phyloP scores from a whole-genome alignment of 2,888 invertebrate species.

The Chloroclysta siterata region DNA sequence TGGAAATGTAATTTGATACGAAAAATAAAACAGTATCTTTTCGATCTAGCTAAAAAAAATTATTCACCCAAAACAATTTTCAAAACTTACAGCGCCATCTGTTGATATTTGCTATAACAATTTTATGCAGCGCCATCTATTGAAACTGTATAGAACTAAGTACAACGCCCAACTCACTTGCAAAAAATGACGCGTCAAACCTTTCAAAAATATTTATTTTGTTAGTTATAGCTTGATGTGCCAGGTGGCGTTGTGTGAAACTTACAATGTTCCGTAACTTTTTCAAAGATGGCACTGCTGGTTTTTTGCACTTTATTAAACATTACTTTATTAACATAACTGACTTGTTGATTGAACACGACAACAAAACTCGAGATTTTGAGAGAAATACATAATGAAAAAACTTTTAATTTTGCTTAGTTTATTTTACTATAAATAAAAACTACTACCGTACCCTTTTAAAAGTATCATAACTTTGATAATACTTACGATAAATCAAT shows the following conservation, averaged over 20 bases:
- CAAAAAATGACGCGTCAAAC: not conserved
- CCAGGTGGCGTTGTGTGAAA: conserved; percentile 20
- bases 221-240: not conserved
- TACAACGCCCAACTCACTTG: not conserved
- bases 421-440: too few relatives aligned
- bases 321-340: too few relatives aligned
- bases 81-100: conserved; percentile 25
- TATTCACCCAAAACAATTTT: not conserved
- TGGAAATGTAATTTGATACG: too few relatives aligned
- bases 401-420: too few relatives aligned
- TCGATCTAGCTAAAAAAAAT: too few relatives aligned
- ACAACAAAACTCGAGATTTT: too few relatives aligned
- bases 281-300: conserved; percentile 11
- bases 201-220: not conserved
- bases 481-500: too few relatives aligned
- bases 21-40: not conserved
- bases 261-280: not conserved
- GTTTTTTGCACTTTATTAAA: not conserved
- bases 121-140: conserved; percentile 30
- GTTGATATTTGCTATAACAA: not conserved
- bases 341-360: too few relatives aligned
- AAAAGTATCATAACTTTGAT: too few relatives aligned
- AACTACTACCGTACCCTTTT: too few relatives aligned
- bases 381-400: too few relatives aligned
- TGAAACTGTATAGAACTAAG: not conserved